phyloP scores from a whole-genome alignment of 2,797 vertebrate genomes.

The Salmo trutta region DNA sequence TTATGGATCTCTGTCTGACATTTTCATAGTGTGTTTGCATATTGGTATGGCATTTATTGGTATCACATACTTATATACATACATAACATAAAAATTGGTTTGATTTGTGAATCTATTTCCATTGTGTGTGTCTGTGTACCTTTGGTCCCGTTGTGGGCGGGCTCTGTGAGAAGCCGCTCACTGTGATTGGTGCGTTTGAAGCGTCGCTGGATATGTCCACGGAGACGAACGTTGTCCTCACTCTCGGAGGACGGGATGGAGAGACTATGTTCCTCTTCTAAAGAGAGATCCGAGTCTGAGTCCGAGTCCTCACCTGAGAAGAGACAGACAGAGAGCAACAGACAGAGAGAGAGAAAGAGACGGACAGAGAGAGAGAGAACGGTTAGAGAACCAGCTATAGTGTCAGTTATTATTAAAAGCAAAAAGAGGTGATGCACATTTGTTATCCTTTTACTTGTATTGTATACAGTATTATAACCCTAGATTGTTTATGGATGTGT shows the following conservation, averaged over 20 bases:
- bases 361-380: background rate
- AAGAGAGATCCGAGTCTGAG: constrained; percentile 93
- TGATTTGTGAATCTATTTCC: constrained; percentile 47
- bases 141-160: constrained; percentile 85
- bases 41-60: background rate
- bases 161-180: constrained; percentile 91
- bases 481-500: background rate
- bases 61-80: background rate
- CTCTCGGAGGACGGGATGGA: constrained; percentile 98
- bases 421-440: background rate
- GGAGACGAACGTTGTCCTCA: constrained; percentile 92
- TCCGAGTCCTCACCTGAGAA: constrained; percentile 91
- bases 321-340: background rate
- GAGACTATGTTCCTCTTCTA: constrained; percentile 94
- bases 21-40: background rate
- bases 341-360: background rate
- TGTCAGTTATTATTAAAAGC: background rate
- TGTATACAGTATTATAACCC: background rate
- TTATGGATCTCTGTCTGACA: background rate
- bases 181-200: constrained; percentile 89
- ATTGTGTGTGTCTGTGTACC: constrained; percentile 66
- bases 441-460: background rate
- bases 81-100: constrained; percentile 37
- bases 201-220: constrained; percentile 89
- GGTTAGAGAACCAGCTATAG: background rate